Evolutionary conservation across 2,797 vertebrate genomes (phyloP).

Genomic region (Rhinella marina): DNA sequence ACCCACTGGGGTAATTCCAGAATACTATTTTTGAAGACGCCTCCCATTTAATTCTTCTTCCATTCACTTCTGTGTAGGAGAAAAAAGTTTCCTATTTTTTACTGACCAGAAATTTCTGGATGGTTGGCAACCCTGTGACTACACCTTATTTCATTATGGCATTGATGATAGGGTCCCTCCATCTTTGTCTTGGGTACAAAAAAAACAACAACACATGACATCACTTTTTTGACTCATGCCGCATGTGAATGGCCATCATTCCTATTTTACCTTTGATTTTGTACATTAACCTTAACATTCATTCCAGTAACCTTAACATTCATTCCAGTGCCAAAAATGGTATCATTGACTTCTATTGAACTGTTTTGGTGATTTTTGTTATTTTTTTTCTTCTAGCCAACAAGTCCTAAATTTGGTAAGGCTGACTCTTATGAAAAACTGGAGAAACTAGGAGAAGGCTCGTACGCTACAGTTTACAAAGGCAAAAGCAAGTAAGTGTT

Average conservation of each 20-base stretch:
- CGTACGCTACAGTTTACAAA: constrained; percentile 98
- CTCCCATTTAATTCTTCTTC: too few species aligned
- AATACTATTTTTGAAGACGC: too few species aligned
- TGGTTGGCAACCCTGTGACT: too few species aligned
- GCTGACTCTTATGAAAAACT: constrained; percentile 97
- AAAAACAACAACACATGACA: background rate
- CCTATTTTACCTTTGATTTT: background rate
- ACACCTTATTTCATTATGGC: background rate
- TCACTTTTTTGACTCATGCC: background rate
- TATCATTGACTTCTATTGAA: background rate
- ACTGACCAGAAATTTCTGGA: too few species aligned
- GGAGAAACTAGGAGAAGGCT: constrained; percentile 96
- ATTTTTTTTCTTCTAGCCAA: constrained; percentile 79
- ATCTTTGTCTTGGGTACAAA: too few species aligned
- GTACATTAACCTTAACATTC: background rate
- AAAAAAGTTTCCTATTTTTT: too few species aligned
- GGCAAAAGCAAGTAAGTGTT: constrained; percentile 97
- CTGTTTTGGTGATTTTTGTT: background rate
- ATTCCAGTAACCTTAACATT: background rate
- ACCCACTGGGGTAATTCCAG: too few species aligned
- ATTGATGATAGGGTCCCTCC: background rate
- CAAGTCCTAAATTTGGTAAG: constrained; percentile 97
- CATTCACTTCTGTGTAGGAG: too few species aligned
- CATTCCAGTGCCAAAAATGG: too few species aligned
- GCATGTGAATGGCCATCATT: background rate